phyloP scores from a whole-genome alignment of 2,797 vertebrate genomes.

The Spondyliosoma cantharus region DNA sequence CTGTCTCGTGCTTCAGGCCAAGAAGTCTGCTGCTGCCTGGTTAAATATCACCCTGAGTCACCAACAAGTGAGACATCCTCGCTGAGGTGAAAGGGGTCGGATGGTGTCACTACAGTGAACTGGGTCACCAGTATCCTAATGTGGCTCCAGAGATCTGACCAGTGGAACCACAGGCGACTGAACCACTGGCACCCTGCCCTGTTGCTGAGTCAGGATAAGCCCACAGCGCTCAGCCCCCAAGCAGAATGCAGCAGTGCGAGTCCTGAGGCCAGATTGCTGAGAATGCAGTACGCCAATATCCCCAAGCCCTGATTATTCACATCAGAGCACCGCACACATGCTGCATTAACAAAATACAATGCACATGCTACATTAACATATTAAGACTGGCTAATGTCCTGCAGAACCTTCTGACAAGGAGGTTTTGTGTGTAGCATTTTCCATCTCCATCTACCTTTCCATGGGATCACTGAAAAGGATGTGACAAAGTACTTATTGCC shows the following conservation, averaged over 20 bases:
- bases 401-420: constrained; percentile 10
- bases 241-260: constrained; percentile 75
- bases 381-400: constrained; percentile 28
- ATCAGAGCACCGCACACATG: constrained; percentile 58
- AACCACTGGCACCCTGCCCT: constrained; percentile 75
- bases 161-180: constrained; percentile 67
- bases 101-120: constrained; percentile 58
- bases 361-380: constrained; percentile 47
- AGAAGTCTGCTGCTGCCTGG: constrained; percentile 42
- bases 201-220: constrained; percentile 82
- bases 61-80: constrained; percentile 30
- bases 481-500: constrained; percentile 21
- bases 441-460: background rate
- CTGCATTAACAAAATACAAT: constrained; percentile 62
- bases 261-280: constrained; percentile 71
- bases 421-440: constrained; percentile 16
- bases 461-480: constrained; percentile 29
- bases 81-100: constrained; percentile 46
- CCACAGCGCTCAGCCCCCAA: constrained; percentile 59
- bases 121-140: constrained; percentile 71
- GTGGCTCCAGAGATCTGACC: constrained; percentile 64
- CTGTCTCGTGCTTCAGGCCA: constrained; percentile 24
- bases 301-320: constrained; percentile 70
- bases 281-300: constrained; percentile 71
- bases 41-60: constrained; percentile 44